Evolutionary conservation across 2,888 invertebrate genomes (phyloP).

Genomic region (Alentia gelatinosa): DNA sequence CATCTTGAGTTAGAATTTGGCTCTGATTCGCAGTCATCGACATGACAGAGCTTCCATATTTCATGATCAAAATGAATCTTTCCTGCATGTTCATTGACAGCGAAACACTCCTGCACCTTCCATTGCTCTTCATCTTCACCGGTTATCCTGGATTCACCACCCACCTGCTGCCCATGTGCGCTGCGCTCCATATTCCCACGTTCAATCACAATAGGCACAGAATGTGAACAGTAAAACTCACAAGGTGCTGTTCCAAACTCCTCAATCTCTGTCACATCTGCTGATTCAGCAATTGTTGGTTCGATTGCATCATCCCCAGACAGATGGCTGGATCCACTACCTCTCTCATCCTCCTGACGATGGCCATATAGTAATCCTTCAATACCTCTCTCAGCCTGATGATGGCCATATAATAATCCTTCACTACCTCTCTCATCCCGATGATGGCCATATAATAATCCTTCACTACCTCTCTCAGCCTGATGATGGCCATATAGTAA

Average conservation of each 20-base stretch:
- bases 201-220: background rate
- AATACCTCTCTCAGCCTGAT: no score
- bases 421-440: no score
- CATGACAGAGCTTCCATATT: slow-evolving; percentile 2
- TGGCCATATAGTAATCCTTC: no score
- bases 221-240: background rate
- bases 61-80: background rate
- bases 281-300: background rate
- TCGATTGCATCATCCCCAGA: background rate
- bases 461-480: no score
- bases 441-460: no score
- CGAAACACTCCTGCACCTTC: background rate
- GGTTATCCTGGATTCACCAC: background rate
- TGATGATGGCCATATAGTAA: no score
- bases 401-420: no score
- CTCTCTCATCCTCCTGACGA: no score
- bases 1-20: no score
- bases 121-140: background rate
- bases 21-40: background rate
- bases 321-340: no score
- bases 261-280: background rate
- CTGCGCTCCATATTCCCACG: background rate
- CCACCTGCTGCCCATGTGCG: background rate
- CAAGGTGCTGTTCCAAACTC: background rate
- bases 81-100: background rate